phyloP scores from a whole-genome alignment of 2,797 vertebrate species.

The Telmatherina bonti region DNA sequence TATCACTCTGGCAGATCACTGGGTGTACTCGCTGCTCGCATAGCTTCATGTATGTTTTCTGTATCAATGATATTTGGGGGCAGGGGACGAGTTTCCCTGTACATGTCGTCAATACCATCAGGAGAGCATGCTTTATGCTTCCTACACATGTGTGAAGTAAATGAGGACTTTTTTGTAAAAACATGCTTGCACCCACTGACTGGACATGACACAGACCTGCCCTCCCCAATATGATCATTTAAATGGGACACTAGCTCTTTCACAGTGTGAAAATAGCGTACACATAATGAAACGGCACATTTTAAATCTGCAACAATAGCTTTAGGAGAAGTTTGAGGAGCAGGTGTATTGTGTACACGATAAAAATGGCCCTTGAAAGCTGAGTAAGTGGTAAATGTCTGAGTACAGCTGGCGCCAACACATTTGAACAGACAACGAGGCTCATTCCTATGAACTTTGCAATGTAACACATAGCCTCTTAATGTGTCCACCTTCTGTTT shows the following conservation, averaged over 20 bases:
- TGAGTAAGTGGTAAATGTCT: slow-evolving; percentile 31
- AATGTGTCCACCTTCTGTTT: slow-evolving; percentile 29
- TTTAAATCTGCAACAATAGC: slow-evolving; percentile 34
- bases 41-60: slow-evolving; percentile 13
- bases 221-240: slow-evolving; percentile 37
- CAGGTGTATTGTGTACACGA: slow-evolving; percentile 24
- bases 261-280: slow-evolving; percentile 14
- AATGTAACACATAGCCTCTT: slow-evolving; percentile 47
- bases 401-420: slow-evolving; percentile 14
- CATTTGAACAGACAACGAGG: too few relatives aligned
- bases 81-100: slow-evolving; percentile 4
- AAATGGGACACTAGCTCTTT: slow-evolving; percentile 33
- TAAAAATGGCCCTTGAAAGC: slow-evolving; percentile 47
- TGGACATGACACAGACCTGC: slow-evolving; percentile 33
- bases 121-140: slow-evolving; percentile 35
- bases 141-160: slow-evolving; percentile 35
- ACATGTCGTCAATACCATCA: slow-evolving; percentile 11
- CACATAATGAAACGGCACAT: slow-evolving; percentile 32
- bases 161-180: slow-evolving; percentile 37
- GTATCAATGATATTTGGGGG: not conserved
- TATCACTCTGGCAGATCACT: slow-evolving; percentile 13
- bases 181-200: slow-evolving; percentile 19
- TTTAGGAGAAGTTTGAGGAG: not conserved
- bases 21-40: slow-evolving; percentile 18
- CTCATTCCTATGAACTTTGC: slow-evolving; percentile 51